Conservation (phyloP, 1,140 invertebrate genomes). For the Palaemon carinicauda region DNA sequence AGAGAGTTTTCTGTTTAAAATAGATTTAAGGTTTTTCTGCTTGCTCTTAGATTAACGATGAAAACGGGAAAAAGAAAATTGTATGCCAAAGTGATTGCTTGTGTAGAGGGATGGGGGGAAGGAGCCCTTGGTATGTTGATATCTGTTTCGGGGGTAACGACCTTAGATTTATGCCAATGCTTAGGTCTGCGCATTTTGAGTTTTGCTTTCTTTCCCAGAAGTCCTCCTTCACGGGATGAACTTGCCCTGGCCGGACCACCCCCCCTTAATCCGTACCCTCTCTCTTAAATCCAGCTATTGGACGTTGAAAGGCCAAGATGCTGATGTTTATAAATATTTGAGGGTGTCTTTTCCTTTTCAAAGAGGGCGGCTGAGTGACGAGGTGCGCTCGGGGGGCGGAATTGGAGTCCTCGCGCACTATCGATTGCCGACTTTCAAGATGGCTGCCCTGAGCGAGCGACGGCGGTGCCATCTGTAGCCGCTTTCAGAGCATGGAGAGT, state of each 20-base stretch:
- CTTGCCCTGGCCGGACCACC: no score
- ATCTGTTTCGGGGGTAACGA: not conserved
- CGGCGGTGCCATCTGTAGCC: constrained; percentile 33
- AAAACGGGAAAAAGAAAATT: no score
- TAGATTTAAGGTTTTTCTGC: not conserved
- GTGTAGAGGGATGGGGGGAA: not conserved
- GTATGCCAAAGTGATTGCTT: not conserved
- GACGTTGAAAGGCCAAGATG: no score
- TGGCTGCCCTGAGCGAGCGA: constrained; percentile 27
- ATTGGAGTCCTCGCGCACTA: constrained; percentile 11
- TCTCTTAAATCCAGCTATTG: no score
- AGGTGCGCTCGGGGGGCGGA: not conserved
- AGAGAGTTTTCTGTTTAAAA: no score
- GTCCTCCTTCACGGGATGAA: not conserved
- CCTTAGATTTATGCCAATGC: not conserved
- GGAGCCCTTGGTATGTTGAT: not conserved
- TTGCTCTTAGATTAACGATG: not conserved
- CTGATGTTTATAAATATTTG: no score
- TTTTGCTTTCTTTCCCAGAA: not conserved
- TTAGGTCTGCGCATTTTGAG: not conserved
- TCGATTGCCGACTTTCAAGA: constrained; percentile 49
- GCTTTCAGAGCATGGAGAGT: constrained; percentile 23
- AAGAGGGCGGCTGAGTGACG: not conserved
- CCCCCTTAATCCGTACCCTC: no score
- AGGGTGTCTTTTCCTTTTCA: not conserved